Conservation (phyloP, 2,113 vertebrate species). For the Hiodon tergisus region DNA sequence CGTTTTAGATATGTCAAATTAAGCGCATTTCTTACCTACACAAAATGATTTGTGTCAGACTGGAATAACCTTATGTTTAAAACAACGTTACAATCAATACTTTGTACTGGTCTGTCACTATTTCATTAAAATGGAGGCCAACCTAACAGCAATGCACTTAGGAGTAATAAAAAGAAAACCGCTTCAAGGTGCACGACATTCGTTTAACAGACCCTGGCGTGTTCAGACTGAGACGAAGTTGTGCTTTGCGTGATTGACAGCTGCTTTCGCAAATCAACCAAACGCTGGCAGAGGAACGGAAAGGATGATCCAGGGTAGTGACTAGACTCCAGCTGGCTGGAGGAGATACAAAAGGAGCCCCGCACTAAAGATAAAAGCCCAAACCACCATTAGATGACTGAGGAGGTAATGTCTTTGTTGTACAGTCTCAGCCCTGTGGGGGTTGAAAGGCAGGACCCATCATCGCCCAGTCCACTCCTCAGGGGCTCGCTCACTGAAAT, state of each 20-base stretch:
- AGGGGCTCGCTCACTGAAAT: constrained; percentile 36
- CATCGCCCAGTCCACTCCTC: constrained; percentile 48
- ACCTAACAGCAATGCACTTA: constrained; percentile 30
- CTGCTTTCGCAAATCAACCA: too few species aligned
- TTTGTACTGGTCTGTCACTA: constrained; percentile 47
- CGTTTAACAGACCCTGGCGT: too few species aligned
- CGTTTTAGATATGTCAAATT: background rate
- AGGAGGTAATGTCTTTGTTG: constrained; percentile 57
- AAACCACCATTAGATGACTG: constrained; percentile 43
- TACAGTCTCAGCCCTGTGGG: constrained; percentile 66
- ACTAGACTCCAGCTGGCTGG: constrained; percentile 41
- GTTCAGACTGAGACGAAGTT: too few species aligned
- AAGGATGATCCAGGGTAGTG: constrained; percentile 31
- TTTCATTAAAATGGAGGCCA: constrained; percentile 23
- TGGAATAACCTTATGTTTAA: too few species aligned
- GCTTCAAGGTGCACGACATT: too few species aligned
- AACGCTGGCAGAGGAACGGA: too few species aligned
- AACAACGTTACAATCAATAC: too few species aligned
- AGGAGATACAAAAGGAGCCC: constrained; percentile 45
- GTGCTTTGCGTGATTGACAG: too few species aligned
- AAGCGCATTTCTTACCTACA: too few species aligned
- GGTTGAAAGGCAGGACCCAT: constrained; percentile 63
- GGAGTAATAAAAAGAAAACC: constrained; percentile 35
- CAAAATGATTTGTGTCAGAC: too few species aligned
- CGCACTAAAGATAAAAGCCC: constrained; percentile 45